Percentiles rank a stretch among this genome's conserved stretches.
phyloP scores from a whole-genome alignment of 1,140 invertebrate genomes.

The Camponotus floridanus region DNA sequence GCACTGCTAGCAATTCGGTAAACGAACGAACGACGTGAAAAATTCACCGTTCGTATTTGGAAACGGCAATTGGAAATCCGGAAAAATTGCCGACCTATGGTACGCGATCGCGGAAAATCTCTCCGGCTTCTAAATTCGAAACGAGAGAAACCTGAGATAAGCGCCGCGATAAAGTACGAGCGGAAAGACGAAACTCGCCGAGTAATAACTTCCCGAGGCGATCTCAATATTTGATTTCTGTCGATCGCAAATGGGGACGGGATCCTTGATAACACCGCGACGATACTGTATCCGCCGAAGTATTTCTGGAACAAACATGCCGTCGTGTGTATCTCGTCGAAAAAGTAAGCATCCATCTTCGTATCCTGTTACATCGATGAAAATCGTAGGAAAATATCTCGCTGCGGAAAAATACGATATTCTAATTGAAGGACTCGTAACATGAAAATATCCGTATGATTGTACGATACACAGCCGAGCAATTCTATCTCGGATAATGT shows the following conservation, averaged over 20 bases:
- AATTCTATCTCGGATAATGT: neutral
- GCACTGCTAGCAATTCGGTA: constrained; percentile 10
- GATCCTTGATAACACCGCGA: constrained; percentile 44
- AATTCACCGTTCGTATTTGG: constrained; percentile 23
- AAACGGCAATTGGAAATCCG: constrained; percentile 42
- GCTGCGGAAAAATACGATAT: constrained; percentile 49
- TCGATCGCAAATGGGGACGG: constrained; percentile 43
- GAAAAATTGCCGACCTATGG: constrained; percentile 48
- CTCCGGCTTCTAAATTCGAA: constrained; percentile 44
- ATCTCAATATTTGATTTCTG: constrained; percentile 64
- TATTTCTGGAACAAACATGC: constrained; percentile 60
- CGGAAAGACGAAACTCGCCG: constrained; percentile 46
- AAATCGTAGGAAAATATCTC: constrained; percentile 39
- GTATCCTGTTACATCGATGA: constrained; percentile 36
- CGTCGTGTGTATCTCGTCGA: constrained; percentile 41
- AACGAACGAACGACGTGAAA: constrained; percentile 26
- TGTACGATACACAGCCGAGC: neutral
- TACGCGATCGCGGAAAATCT: constrained; percentile 43
- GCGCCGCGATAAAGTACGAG: constrained; percentile 46
- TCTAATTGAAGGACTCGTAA: constrained; percentile 26
- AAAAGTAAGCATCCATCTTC: constrained; percentile 48
- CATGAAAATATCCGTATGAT: neutral
- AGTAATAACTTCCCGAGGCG: constrained; percentile 51
- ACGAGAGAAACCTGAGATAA: constrained; percentile 49
- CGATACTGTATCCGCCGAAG: constrained; percentile 12